Conservation (phyloP, 2,113 vertebrate genomes). For the Engystomops pustulosus region DNA sequence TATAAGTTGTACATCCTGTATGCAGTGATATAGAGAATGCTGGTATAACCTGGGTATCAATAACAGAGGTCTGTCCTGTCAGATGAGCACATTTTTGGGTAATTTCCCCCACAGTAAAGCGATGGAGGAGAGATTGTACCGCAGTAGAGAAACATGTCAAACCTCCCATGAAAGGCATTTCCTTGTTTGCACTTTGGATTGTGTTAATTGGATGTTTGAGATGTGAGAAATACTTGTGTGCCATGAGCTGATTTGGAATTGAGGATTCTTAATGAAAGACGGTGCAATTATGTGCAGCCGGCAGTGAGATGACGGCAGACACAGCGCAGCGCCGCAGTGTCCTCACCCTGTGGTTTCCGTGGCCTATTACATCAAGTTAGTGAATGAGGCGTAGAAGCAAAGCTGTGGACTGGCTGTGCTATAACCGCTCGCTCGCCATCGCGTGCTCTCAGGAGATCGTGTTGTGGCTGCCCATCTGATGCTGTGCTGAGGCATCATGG, state of each 20-base stretch:
- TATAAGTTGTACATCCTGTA: neutral
- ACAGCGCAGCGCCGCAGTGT: neutral
- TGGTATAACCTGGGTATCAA: neutral
- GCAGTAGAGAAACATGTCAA: neutral
- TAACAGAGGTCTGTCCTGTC: neutral
- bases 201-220: conserved; percentile 59
- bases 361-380: too few relatives aligned
- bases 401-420: too few relatives aligned
- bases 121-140: neutral
- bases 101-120: neutral
- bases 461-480: too few relatives aligned
- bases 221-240: conserved; percentile 60
- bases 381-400: too few relatives aligned
- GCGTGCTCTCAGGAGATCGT: too few relatives aligned
- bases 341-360: neutral
- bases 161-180: conserved; percentile 31
- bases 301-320: neutral
- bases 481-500: too few relatives aligned
- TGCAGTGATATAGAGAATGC: neutral
- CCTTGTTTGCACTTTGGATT: conserved; percentile 21
- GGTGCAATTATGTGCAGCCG: neutral
- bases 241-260: neutral
- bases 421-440: too few relatives aligned
- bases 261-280: neutral
- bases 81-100: neutral